Conservation (phyloP, 1,140 invertebrate species). For the Catajapyx aquilonaris region DNA sequence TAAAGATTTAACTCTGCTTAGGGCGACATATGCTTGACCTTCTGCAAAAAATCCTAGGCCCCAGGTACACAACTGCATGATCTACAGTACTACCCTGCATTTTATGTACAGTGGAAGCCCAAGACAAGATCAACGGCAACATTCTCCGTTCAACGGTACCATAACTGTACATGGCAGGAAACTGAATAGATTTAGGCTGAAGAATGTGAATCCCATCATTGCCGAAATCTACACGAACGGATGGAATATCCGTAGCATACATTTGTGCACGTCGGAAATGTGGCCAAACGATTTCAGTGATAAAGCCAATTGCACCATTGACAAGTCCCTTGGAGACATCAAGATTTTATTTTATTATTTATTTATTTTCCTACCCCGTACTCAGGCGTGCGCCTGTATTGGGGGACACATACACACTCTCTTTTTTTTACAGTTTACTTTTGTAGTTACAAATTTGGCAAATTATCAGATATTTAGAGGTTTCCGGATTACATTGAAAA, state of each 20-base stretch:
- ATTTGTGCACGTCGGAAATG: constrained; percentile 13
- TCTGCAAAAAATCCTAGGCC: too few species aligned
- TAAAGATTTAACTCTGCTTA: too few species aligned
- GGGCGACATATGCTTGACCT: too few species aligned
- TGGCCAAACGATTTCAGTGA: constrained; percentile 15
- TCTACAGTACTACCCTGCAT: constrained; percentile 19
- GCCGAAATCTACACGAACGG: constrained; percentile 12
- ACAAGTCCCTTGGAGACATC: constrained; percentile 17
- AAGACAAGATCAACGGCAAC: constrained; percentile 18
- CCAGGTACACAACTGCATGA: too few species aligned
- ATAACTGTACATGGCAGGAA: constrained; percentile 8
- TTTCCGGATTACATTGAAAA: too few species aligned
- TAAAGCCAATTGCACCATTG: constrained; percentile 16
- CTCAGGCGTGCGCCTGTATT: too few species aligned
- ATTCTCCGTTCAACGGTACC: constrained; percentile 16
- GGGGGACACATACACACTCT: too few species aligned
- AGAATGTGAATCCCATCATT: constrained; percentile 8
- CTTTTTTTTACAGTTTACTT: too few species aligned
- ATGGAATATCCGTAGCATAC: constrained; percentile 11
- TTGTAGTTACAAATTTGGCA: too few species aligned
- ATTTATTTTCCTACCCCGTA: too few species aligned
- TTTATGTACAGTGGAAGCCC: constrained; percentile 19
- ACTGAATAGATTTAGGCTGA: constrained; percentile 10
- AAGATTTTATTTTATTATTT: constrained; percentile 18
- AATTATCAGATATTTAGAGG: too few species aligned